phyloP scores from a whole-genome alignment of 2,797 vertebrate species.

The Melanotaenia pygmaea region DNA sequence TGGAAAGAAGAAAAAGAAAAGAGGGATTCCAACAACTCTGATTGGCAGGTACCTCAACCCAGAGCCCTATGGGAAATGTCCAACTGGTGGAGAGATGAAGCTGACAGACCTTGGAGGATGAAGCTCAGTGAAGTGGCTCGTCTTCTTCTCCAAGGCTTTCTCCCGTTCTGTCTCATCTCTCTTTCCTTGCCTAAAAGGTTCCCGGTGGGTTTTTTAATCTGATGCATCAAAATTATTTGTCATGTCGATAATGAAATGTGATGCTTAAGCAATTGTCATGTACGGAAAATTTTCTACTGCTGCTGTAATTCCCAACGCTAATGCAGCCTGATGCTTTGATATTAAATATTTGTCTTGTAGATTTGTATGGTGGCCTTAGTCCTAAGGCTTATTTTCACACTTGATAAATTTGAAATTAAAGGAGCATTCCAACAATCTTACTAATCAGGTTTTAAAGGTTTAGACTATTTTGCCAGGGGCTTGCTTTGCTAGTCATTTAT shows the following conservation, averaged over 20 bases:
- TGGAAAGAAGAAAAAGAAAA: slow-evolving; percentile 15
- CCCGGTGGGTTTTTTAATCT: slow-evolving; percentile 22
- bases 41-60: slow-evolving; percentile 47
- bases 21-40: slow-evolving; percentile 35
- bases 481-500: neutral
- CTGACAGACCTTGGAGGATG: slow-evolving; percentile 62
- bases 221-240: slow-evolving; percentile 40
- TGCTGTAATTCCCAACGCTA: slow-evolving; percentile 15
- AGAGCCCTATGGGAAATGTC: slow-evolving; percentile 59
- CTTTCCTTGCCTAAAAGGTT: slow-evolving; percentile 7
- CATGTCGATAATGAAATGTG: slow-evolving; percentile 52
- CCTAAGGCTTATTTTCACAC: neutral
- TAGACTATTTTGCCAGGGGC: too few species aligned
- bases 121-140: slow-evolving; percentile 28
- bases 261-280: slow-evolving; percentile 49
- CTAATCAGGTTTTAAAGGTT: too few species aligned
- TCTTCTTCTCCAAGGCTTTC: slow-evolving; percentile 36
- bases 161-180: slow-evolving; percentile 4
- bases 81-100: slow-evolving; percentile 59
- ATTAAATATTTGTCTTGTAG: neutral
- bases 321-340: slow-evolving; percentile 13
- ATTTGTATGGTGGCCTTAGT: neutral
- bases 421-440: too few species aligned
- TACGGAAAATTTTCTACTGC: slow-evolving; percentile 9
- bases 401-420: neutral